phyloP scores from a whole-genome alignment of 2,888 invertebrate species.

The Liodrosophila aerea region DNA sequence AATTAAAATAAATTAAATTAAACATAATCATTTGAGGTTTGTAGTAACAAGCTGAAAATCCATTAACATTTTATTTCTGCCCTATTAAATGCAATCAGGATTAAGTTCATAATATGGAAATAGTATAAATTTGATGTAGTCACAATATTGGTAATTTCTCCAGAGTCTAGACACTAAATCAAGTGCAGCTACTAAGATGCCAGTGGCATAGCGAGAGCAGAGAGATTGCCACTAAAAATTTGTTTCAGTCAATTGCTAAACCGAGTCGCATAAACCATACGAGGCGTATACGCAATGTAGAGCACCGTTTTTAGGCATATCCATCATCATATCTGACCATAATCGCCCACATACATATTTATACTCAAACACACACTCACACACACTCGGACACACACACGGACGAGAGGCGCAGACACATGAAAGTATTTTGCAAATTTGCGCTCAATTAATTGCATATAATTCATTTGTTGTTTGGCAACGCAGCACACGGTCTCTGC shows the following conservation, averaged over 20 bases:
- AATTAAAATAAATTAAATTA: too few relatives aligned
- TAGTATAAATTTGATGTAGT: conserved; percentile 12
- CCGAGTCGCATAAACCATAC: conserved; percentile 14
- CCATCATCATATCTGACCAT: conserved; percentile 63
- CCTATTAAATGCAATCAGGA: background rate
- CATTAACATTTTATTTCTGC: too few relatives aligned
- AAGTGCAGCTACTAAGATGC: conserved; percentile 24
- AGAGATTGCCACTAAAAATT: conserved; percentile 5
- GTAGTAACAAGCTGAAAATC: too few relatives aligned
- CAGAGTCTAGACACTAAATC: conserved; percentile 42
- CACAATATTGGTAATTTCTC: conserved; percentile 18
- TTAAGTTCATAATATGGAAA: background rate
- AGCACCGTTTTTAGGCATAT: conserved; percentile 51
- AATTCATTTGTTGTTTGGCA: conserved; percentile 77
- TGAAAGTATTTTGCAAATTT: conserved; percentile 78
- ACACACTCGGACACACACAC: conserved; percentile 1
- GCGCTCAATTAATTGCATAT: conserved; percentile 81
- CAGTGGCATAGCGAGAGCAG: background rate
- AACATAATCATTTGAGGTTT: too few relatives aligned
- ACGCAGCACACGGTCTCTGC: conserved; percentile 14
- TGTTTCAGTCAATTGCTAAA: conserved; percentile 32
- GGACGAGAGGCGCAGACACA: conserved; percentile 50
- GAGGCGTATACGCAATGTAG: conserved; percentile 57
- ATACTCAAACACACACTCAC: conserved; percentile 19
- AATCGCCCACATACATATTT: conserved; percentile 41